Conservation (phyloP, 2,113 vertebrate genomes). For the Tachysurus fulvidraco region DNA sequence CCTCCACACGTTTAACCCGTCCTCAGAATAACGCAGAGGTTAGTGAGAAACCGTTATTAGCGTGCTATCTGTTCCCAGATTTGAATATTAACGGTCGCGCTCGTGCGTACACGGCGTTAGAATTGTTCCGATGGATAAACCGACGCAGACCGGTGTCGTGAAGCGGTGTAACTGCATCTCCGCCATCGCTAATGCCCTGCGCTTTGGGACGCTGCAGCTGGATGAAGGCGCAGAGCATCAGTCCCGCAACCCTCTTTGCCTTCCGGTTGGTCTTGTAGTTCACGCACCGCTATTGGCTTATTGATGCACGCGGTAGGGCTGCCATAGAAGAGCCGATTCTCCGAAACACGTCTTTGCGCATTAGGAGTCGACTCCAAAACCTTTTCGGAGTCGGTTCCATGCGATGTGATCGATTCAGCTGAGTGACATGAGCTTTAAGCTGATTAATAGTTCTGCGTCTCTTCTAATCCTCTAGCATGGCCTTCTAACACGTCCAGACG, state of each 20-base stretch:
- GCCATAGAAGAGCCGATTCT: neutral
- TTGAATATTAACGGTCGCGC: constrained; percentile 5
- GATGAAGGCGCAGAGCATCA: constrained; percentile 40
- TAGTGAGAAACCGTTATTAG: neutral
- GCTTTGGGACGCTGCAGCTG: constrained; percentile 42
- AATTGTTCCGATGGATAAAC: neutral
- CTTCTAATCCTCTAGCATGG: neutral
- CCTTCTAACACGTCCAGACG: too few relatives aligned
- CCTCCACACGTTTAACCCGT: neutral
- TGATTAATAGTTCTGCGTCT: neutral
- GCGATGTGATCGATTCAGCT: neutral
- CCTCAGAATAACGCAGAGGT: neutral
- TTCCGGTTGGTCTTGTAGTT: constrained; percentile 34
- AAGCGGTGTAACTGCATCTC: constrained; percentile 9
- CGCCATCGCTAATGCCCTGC: constrained; percentile 18
- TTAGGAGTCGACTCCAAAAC: neutral
- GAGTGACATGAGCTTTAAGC: neutral
- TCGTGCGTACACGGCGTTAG: neutral
- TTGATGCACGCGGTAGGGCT: neutral
- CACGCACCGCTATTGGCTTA: neutral
- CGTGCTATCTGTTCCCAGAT: neutral
- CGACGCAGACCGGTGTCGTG: neutral
- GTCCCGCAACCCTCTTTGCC: neutral
- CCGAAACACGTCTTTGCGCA: neutral
- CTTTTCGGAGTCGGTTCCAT: neutral